Evolutionary conservation across 2,888 invertebrate species (phyloP), one percentile per base, ranked within the genome.

Genomic region (Mellilla xanthometata): DNA sequence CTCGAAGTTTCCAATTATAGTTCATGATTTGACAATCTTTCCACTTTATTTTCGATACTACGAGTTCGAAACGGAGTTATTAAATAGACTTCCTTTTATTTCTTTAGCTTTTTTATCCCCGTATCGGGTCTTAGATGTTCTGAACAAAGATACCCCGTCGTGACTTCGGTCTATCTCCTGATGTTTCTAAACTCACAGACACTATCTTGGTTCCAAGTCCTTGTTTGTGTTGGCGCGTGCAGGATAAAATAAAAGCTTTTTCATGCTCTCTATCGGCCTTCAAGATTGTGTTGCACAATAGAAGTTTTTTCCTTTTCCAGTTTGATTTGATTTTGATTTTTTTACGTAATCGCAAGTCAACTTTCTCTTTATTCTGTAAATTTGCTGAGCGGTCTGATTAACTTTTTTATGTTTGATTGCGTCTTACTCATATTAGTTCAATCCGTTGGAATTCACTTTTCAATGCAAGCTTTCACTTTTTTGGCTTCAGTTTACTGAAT

Each of bases 291-390:
- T 35, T 52, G 52, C 45, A 59, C 63, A 67, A 65, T 67, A 49
- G 59, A 58, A 56, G 54, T 64, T 59, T 48, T 62, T 58, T 66
- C 56, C 58, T 54, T 51, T n/a, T 60, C 58, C 52, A 56, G 50
- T 54, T 55, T 46, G 50, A 57, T 53, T 41, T 32, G 58, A 54
- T 64, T 68, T 66, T 68, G 65, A 54, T 68, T 71, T 63, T n/a
- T 69, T 65, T 65, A 62, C 55, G 60, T 65, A 65, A 66, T 63
- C 53, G 61, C 62, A 61, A 62, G 58, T 61, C 62, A 62, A 76
- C 78, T 79, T 78, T 83, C 82, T 76, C 78, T 77, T 58, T 65
- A 71, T 79, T 80, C 71, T 72, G 69, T 68, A 66, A 73, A 73
- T 68, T 70, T 68, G 59, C 54, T 65, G 66, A 64, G 60, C 60